A percentile compares a stretch with the other conserved stretches of the same genome.
phyloP scores from a whole-genome alignment of 92 coral and sea anemone species.

The Plumapathes pennacea region DNA sequence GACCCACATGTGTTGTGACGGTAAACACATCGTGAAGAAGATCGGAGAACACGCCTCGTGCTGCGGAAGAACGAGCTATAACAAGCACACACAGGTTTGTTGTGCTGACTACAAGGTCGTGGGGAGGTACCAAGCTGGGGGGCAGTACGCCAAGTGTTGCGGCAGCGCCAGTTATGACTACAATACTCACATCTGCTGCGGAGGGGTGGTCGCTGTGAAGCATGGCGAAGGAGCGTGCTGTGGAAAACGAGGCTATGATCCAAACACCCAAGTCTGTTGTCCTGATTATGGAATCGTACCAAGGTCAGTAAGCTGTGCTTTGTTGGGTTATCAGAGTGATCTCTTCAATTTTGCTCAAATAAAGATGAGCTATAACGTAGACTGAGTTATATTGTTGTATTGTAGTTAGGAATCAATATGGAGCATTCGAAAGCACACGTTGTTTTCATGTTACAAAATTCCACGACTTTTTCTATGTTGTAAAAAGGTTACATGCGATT shows the following conservation, averaged over 20 bases:
- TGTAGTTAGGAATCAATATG: too few relatives aligned
- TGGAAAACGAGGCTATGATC: conserved; percentile 3
- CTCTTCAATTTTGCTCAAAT: too few relatives aligned
- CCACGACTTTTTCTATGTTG: too few relatives aligned
- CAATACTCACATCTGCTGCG: conserved; percentile 26
- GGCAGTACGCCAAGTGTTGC: conserved; percentile 31
- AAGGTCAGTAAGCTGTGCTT: background rate
- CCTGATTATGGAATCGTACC: background rate
- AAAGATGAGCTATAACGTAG: too few relatives aligned
- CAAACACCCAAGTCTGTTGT: background rate
- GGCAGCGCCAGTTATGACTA: conserved; percentile 12
- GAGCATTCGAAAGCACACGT: too few relatives aligned
- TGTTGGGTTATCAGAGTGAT: background rate
- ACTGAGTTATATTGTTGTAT: too few relatives aligned
- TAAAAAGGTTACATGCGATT: too few relatives aligned
- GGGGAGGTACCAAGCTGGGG: conserved; percentile 10
- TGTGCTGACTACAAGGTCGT: conserved; percentile 4
- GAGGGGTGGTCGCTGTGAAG: background rate
- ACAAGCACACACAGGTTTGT: conserved; percentile 9
- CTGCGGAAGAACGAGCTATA: background rate
- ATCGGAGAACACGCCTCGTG: background rate
- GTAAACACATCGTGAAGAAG: background rate
- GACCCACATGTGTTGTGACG: conserved; percentile 4
- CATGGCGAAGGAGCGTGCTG: conserved; percentile 18
- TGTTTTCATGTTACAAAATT: too few relatives aligned